phyloP scores from a whole-genome alignment of 2,797 vertebrate genomes.

The Sternotherus odoratus region DNA sequence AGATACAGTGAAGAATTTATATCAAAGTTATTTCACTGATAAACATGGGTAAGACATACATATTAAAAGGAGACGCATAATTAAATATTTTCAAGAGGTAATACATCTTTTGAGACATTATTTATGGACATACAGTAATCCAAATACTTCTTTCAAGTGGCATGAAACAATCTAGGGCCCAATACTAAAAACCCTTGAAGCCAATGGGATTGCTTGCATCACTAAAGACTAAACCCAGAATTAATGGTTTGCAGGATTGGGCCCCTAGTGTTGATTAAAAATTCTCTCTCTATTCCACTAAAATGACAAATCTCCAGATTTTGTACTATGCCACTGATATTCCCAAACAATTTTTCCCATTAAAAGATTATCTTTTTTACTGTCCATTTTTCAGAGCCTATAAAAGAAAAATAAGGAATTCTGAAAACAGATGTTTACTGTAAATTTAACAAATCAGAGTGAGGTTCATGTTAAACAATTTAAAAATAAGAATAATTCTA shows the following conservation, averaged over 20 bases:
- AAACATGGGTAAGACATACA: conserved; percentile 2
- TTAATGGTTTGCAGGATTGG: neutral
- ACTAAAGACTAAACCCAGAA: neutral
- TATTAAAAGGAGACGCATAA: neutral
- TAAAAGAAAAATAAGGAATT: neutral
- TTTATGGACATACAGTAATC: conserved; percentile 22
- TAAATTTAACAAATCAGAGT: neutral
- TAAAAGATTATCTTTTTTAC: neutral
- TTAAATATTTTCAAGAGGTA: conserved; percentile 25
- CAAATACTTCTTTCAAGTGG: conserved; percentile 42
- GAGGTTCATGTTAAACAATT: neutral
- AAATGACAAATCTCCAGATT: neutral
- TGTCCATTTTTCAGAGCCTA: neutral
- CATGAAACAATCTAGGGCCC: neutral
- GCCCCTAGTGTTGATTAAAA: neutral
- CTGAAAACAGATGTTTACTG: neutral
- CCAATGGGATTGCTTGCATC: conserved; percentile 3
- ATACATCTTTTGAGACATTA: neutral
- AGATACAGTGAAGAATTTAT: neutral
- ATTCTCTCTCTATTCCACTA: neutral
- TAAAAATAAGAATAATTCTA: neutral
- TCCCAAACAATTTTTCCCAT: neutral
- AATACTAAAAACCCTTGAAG: conserved; percentile 10
- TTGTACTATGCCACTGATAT: neutral
- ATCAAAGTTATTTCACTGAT: neutral